Conservation (phyloP, 2,113 vertebrate species). For the Cnemophilus loriae region DNA sequence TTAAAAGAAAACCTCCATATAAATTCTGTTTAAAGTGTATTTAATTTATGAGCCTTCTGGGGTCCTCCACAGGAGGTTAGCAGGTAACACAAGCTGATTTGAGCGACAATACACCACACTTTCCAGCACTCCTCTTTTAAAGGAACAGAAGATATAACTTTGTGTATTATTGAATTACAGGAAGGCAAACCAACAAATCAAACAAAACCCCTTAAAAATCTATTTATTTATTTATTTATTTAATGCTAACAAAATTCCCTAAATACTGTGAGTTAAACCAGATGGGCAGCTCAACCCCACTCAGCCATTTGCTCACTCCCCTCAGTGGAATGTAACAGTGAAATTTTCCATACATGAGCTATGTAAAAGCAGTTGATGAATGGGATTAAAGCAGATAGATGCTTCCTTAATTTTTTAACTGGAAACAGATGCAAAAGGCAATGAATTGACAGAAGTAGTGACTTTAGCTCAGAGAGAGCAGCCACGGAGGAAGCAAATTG, state of each 20-base stretch:
- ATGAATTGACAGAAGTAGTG: not conserved
- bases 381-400: not conserved
- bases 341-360: not conserved
- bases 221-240: not conserved
- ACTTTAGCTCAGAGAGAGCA: not conserved
- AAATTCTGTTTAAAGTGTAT: not conserved
- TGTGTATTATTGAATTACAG: not conserved
- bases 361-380: not conserved
- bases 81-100: not conserved
- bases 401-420: conserved; percentile 13
- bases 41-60: not conserved
- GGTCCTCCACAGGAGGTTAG: not conserved
- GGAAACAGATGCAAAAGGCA: not conserved
- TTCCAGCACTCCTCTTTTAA: not conserved
- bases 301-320: accelerated
- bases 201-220: not conserved
- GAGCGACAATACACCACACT: not conserved
- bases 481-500: not conserved
- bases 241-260: not conserved
- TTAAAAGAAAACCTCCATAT: not conserved
- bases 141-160: not conserved
- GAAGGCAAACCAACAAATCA: not conserved
- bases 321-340: not conserved
- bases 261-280: not conserved
- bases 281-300: not conserved